Evolutionary conservation across 2,113 vertebrate genomes (phyloP), one percentile per base, ranked within the genome.

Genomic region (Phylloscopus trochilus): DNA sequence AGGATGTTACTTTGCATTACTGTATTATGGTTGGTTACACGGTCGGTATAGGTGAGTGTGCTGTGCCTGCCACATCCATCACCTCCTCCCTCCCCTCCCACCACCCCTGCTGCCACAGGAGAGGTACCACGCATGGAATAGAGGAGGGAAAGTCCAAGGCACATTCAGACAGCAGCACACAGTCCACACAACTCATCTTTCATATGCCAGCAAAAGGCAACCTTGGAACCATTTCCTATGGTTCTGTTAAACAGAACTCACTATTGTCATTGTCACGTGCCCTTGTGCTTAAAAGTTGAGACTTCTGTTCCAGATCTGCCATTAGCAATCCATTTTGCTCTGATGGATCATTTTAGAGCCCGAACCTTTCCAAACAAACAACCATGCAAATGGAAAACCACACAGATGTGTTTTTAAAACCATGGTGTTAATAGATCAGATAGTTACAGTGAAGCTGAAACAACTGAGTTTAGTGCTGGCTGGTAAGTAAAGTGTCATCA

Each of bases 101-200:
- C 37, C 67, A 59, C 1, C 56, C 31, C 55, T 4, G 3, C 21
- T 41, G 56, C 60, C 35, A 53, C 18, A 22, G 28, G 21, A 66
- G 3, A 52, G 30, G 30, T 7, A 30, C 39, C 35, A 72, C 4
- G 1, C 0, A 0, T 14, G 21, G 39, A 33, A 39, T 4, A 24
- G 24, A 81, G 26, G 13, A 62, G 28, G 23, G 3, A 55, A 72
- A 44, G 52, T 24, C 39, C 56, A 81, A 59, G 66, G 52, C 56
- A 64, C 41, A 11, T 31, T 44, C 84, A 82, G 47, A 63, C 39
- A 74, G 23, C 23, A 72, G 24, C 72, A 92, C 43, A 58, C 60
- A 75, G 62, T 23, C 62, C 82, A 68, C 37, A 56, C 31, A 77
- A 83, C 13, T 67, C n/a, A 31, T 51, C 73, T 76, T 55, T 35